Conservation (phyloP, 2,113 vertebrate genomes). For the Ifrita kowaldi region DNA sequence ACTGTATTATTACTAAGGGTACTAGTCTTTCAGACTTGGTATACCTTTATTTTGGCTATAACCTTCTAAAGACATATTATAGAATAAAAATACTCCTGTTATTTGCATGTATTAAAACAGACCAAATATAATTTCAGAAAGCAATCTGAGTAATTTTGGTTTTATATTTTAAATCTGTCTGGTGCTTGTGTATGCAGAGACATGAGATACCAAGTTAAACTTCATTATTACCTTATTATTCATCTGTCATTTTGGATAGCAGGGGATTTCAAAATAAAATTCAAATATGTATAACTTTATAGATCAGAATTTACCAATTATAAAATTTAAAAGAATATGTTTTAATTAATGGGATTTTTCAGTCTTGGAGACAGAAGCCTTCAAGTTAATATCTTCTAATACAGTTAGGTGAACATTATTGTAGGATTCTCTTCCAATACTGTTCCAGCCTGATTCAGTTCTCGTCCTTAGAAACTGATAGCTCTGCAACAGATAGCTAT, state of each 20-base stretch:
- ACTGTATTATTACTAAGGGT: background rate
- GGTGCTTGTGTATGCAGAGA: background rate
- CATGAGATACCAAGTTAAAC: background rate
- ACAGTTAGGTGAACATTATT: background rate
- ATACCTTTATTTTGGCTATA: background rate
- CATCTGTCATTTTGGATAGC: background rate
- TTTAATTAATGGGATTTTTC: background rate
- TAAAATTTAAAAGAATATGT: background rate
- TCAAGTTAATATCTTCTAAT: background rate
- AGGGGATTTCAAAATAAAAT: background rate
- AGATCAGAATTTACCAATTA: background rate
- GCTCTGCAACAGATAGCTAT: background rate
- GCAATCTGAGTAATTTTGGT: background rate
- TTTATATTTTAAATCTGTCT: background rate
- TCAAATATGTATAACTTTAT: background rate
- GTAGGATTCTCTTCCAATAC: background rate
- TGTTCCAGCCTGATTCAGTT: background rate
- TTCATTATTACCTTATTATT: background rate
- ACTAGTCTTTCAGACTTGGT: background rate
- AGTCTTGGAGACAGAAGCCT: background rate
- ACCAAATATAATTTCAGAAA: background rate
- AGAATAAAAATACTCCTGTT: background rate
- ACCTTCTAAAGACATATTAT: background rate
- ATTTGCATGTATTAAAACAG: background rate
- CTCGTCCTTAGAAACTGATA: background rate